phyloP scores from a whole-genome alignment of 2,113 vertebrate species.

The Origma solitaria region DNA sequence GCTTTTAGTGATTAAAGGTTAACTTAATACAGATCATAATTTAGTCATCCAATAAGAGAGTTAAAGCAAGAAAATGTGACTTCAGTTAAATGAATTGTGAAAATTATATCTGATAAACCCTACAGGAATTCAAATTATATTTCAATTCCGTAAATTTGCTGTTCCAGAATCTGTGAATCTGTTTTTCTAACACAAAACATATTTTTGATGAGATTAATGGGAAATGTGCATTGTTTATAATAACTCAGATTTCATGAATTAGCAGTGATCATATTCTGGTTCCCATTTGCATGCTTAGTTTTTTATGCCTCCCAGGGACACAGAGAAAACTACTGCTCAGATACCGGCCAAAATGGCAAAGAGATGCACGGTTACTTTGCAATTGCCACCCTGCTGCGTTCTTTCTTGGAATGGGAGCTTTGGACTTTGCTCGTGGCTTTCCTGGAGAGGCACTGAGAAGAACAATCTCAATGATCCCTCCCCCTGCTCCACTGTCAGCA shows the following conservation, averaged over 20 bases:
- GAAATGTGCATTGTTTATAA: constrained; percentile 40
- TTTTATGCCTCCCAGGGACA: not conserved
- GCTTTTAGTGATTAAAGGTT: constrained; percentile 11
- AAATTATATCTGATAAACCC: constrained; percentile 31
- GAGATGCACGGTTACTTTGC: not conserved
- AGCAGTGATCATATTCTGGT: not conserved
- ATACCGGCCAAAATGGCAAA: not conserved
- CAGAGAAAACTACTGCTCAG: not conserved
- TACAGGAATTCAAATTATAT: constrained; percentile 47
- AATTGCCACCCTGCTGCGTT: not conserved
- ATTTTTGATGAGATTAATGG: constrained; percentile 29
- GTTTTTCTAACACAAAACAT: constrained; percentile 40
- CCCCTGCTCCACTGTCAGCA: not conserved
- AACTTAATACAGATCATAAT: not conserved
- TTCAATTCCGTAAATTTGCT: constrained; percentile 47
- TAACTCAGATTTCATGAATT: constrained; percentile 44
- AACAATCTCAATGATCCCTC: not conserved
- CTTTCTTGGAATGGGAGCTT: not conserved
- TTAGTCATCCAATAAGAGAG: constrained; percentile 1
- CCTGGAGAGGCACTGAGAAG: not conserved
- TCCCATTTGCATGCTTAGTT: constrained; percentile 12
- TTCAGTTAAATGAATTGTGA: constrained; percentile 45
- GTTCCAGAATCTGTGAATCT: constrained; percentile 36
- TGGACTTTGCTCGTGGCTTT: not conserved
- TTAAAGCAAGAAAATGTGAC: constrained; percentile 13